Conservation (phyloP, 1,140 invertebrate species). For the Sitophilus oryzae region DNA sequence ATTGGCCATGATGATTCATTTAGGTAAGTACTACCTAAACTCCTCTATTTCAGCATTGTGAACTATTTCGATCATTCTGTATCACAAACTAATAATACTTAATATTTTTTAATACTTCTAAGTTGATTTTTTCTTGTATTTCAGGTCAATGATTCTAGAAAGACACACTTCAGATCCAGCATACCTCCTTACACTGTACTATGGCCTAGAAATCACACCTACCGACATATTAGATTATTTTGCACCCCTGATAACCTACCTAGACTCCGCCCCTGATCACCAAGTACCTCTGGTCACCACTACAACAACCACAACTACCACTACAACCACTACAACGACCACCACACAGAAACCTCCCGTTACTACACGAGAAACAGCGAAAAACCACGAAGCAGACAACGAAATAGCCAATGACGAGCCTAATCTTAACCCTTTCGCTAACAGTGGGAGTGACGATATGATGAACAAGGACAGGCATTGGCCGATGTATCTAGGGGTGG, state of each 20-base stretch:
- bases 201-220: constrained; percentile 34
- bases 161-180: constrained; percentile 33
- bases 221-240: constrained; percentile 40
- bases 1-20: constrained; percentile 36
- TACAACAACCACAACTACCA: constrained; percentile 23
- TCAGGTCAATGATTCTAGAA: constrained; percentile 32
- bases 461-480: neutral
- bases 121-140: constrained; percentile 25
- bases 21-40: constrained; percentile 29
- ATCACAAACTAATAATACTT: too few relatives aligned
- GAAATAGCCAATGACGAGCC: constrained; percentile 15
- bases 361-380: neutral
- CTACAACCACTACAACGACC: constrained; percentile 16
- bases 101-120: too few relatives aligned
- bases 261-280: constrained; percentile 36
- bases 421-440: constrained; percentile 1
- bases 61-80: too few relatives aligned
- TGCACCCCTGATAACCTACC: constrained; percentile 39
- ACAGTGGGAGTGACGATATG: neutral
- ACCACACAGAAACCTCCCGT: constrained; percentile 9
- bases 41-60: too few relatives aligned
- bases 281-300: constrained; percentile 27
- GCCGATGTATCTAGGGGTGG: constrained; percentile 21
- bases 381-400: neutral
- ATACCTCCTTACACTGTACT: constrained; percentile 31